Base-by-base conservation (phyloP, 2,888 invertebrate genomes). In the Flexamia atlantica region DNA sequence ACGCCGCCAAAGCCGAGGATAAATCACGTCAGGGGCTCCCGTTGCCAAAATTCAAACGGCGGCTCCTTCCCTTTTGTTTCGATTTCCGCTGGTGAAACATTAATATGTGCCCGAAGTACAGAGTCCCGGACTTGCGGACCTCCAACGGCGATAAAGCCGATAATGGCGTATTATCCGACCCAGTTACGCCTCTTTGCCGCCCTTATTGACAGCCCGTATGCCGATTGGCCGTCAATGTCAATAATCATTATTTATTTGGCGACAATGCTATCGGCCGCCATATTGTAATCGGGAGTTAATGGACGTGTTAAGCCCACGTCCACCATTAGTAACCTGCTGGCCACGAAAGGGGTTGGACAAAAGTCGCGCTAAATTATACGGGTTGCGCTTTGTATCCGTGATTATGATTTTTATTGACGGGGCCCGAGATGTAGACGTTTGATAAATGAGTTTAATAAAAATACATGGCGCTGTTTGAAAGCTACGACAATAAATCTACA, bases 41-140 rank as follows among this genome's bases (percentile, higher is more conserved):
- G 76, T 42, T 76, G 76, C 76, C 76, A 76, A 76, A 76, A 76
- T 76, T 20, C 76, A 76, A 46, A 46, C 76, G 32, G 76, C 76
- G 42, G 46, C 28, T 42, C 50, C 17, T 23, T 72, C 72, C 40
- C 42, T 36, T 76, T 76, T 76, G 76, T 76, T 46, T 46, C 50
- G 50, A 40, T 50, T 76, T 50, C 76, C 76, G 76, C 50, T 28
- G 50, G 72, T 17, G 50, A 76, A 64, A 70, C 32, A 70, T 70
- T 70, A 70, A 40, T 70, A 70, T 50, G 76, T 76, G 46, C 25
- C 14, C 72, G 25, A 23, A 28, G 50, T 42, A 50, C 72, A 14
- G 14, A 68, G 36, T 72, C 40, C 42, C 36, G 40, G 72, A 17
- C 46, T 28, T 46, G 28, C 46, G 76, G 76, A 76, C 76, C 76